These are phyloP conservation scores for Gymnarchus niloticus DNA, from an alignment of 2,113 vertebrate genomes.

Conservation along the genomic window DNA sequence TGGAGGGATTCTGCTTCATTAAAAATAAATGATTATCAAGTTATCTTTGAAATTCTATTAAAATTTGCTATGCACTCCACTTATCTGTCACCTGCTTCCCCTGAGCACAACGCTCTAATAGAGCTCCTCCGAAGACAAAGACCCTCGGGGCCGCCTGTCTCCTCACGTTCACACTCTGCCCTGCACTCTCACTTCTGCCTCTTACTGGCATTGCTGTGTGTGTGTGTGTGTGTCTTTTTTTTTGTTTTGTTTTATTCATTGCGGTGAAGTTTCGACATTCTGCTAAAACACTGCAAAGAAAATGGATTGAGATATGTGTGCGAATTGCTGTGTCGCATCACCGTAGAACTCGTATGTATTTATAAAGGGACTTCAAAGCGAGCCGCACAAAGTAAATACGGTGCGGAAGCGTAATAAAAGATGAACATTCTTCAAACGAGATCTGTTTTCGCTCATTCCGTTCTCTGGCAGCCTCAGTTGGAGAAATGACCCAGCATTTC, in stretches of 20 bases:
- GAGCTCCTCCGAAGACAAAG: conserved; percentile 60
- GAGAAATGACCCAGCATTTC: neutral
- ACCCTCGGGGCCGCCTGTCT: conserved; percentile 48
- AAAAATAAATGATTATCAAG: conserved; percentile 71
- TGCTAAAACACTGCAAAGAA: conserved; percentile 4
- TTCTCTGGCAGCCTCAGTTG: neutral
- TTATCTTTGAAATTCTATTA: conserved; percentile 76
- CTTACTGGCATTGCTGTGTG: conserved; percentile 26
- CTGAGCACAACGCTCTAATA: conserved; percentile 62
- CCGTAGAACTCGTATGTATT: neutral
- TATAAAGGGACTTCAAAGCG: neutral
- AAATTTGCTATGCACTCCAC: conserved; percentile 63
- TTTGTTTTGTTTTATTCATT: conserved; percentile 26
- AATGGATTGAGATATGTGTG: conserved; percentile 12
- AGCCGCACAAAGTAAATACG: neutral
- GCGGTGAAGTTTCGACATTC: conserved; percentile 12
- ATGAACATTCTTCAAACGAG: neutral
- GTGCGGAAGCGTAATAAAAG: neutral
- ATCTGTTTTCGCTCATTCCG: neutral
- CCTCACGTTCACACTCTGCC: conserved; percentile 14
- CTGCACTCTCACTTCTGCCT: conserved; percentile 5
- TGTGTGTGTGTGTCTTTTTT: no score
- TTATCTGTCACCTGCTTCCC: conserved; percentile 74
- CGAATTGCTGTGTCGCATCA: conserved; percentile 28
- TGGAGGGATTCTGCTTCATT: conserved; percentile 71